These are phyloP conservation scores for Fringilla coelebs DNA, from an alignment of 2,797 vertebrate species.

Conservation along the genomic window DNA sequence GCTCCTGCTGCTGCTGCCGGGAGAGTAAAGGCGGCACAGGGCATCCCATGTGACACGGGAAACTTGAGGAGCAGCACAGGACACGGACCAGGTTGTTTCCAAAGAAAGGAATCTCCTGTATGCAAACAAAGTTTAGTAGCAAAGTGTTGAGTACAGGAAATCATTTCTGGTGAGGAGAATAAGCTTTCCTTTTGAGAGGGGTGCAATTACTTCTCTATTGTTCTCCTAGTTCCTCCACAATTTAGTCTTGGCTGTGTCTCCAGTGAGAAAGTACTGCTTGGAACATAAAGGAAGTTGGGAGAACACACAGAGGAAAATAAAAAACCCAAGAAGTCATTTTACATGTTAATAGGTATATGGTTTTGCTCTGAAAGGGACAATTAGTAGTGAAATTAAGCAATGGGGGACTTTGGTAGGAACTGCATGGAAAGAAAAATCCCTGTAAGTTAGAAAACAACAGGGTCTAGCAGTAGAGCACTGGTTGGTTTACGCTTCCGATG, in stretches of 20 bases:
- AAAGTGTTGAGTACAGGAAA: neutral
- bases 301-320: neutral
- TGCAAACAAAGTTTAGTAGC: neutral
- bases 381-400: neutral
- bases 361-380: neutral
- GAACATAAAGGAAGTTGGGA: neutral
- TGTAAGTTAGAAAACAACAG: neutral
- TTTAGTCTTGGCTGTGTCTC: neutral
- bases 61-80: neutral
- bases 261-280: neutral
- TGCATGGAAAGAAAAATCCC: neutral
- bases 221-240: neutral
- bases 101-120: neutral
- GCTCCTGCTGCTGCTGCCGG: neutral
- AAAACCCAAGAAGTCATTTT: neutral
- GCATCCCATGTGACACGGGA: neutral
- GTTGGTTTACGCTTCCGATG: neutral
- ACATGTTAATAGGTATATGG: neutral
- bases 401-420: neutral
- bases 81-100: neutral
- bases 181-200: neutral
- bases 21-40: neutral
- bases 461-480: neutral
- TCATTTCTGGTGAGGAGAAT: neutral
- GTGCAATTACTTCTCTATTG: neutral